phyloP scores from a whole-genome alignment of 2,888 invertebrate species.

The Sesia apiformis region DNA sequence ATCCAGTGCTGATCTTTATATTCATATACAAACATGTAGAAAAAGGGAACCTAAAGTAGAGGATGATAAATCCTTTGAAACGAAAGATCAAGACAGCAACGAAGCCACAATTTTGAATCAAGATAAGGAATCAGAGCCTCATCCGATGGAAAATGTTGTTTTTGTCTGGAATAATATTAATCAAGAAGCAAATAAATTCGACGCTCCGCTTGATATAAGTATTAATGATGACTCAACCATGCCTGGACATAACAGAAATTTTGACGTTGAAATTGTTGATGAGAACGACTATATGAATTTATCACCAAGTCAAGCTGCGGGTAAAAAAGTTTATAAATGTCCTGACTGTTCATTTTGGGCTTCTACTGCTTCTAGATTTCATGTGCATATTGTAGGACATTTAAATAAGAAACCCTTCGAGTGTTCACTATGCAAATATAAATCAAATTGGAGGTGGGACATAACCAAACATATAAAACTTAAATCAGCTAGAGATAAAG shows the following conservation, averaged over 20 bases:
- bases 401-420: slow-evolving; percentile 95
- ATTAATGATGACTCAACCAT: slow-evolving; percentile 64
- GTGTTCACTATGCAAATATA: slow-evolving; percentile 94
- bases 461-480: slow-evolving; percentile 95
- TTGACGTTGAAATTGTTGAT: slow-evolving; percentile 49
- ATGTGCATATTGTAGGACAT: slow-evolving; percentile 95
- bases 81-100: slow-evolving; percentile 38
- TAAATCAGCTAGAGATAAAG: slow-evolving; percentile 88
- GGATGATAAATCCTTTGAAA: slow-evolving; percentile 33
- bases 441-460: slow-evolving; percentile 98
- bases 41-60: slow-evolving; percentile 50
- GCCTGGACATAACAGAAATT: slow-evolving; percentile 42
- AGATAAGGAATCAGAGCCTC: slow-evolving; percentile 68
- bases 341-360: slow-evolving; percentile 95
- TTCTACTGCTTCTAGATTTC: slow-evolving; percentile 92
- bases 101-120: slow-evolving; percentile 34
- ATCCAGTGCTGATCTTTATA: slow-evolving; percentile 84
- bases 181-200: slow-evolving; percentile 46
- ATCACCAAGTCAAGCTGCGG: slow-evolving; percentile 76
- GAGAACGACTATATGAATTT: slow-evolving; percentile 76
- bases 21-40: slow-evolving; percentile 83
- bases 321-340: slow-evolving; percentile 91
- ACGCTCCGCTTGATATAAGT: slow-evolving; percentile 54
- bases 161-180: slow-evolving; percentile 87
- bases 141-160: slow-evolving; percentile 87